phyloP scores from a whole-genome alignment of 1,140 invertebrate species.

The Drosophila kanapiae region DNA sequence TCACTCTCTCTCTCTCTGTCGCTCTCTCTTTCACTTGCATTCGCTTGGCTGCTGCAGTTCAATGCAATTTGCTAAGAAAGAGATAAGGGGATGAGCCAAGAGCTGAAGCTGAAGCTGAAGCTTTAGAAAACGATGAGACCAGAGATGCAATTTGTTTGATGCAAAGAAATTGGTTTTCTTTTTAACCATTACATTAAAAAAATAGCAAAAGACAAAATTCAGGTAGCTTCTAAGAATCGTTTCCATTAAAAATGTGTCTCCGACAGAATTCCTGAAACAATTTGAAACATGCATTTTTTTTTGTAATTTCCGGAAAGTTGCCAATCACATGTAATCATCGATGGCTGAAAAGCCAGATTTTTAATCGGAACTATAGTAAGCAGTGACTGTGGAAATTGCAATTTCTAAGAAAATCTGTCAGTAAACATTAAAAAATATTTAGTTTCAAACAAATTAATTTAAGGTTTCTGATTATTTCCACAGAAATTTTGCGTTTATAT shows the following conservation, averaged over 20 bases:
- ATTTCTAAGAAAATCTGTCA: background rate
- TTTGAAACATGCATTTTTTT: background rate
- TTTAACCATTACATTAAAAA: background rate
- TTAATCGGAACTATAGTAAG: background rate
- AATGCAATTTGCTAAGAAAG: constrained; percentile 22
- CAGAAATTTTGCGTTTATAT: background rate
- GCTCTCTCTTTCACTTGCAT: constrained; percentile 19
- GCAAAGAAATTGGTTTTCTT: background rate
- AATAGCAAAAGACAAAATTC: background rate
- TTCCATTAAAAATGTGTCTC: background rate
- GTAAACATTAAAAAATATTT: background rate
- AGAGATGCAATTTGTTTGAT: constrained; percentile 4
- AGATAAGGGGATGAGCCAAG: background rate
- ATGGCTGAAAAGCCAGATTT: background rate
- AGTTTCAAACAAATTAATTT: background rate
- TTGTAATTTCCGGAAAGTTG: background rate
- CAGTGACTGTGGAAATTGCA: background rate
- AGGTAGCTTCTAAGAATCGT: background rate
- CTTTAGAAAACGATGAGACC: background rate
- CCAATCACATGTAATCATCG: background rate
- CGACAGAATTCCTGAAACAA: background rate
- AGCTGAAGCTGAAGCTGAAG: background rate
- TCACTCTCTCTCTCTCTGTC: constrained; percentile 4
- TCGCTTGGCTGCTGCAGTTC: constrained; percentile 11
- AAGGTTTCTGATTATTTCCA: background rate